Percentiles rank a stretch among this genome's conserved stretches.
phyloP scores from a whole-genome alignment of 2,113 vertebrate genomes.

The Craseonycteris thonglongyai region DNA sequence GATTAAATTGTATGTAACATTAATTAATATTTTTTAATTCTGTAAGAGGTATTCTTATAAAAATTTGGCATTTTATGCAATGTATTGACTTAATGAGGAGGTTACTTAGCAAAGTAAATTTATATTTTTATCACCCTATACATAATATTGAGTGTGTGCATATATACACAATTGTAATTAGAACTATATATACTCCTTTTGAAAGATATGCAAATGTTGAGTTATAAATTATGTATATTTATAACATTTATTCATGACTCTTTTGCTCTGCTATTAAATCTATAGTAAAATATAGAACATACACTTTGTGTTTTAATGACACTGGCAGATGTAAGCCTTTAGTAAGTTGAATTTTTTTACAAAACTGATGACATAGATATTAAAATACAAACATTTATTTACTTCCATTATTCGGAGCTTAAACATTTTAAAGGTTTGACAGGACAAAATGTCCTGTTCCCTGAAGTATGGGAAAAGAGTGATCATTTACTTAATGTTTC shows the following conservation, averaged over 20 bases:
- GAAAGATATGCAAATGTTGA: background rate
- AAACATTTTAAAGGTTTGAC: background rate
- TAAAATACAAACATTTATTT: background rate
- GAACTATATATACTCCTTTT: background rate
- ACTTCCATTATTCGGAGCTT: constrained; percentile 23
- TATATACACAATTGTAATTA: background rate
- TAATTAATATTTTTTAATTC: background rate
- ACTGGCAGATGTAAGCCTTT: background rate
- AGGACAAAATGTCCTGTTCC: background rate
- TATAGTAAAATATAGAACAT: background rate
- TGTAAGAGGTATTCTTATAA: background rate
- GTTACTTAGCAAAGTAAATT: background rate
- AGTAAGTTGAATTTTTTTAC: background rate
- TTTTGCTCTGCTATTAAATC: background rate
- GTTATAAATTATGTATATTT: background rate
- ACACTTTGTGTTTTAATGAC: background rate
- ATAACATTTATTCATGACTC: background rate
- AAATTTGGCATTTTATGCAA: background rate
- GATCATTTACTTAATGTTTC: background rate
- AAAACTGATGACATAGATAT: background rate
- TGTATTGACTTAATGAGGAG: background rate
- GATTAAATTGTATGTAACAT: background rate
- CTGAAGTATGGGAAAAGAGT: background rate
- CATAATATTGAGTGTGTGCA: background rate
- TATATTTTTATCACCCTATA: background rate